Base-by-base conservation (phyloP, 2,888 invertebrate species). In the Trichacis sp. region DNA sequence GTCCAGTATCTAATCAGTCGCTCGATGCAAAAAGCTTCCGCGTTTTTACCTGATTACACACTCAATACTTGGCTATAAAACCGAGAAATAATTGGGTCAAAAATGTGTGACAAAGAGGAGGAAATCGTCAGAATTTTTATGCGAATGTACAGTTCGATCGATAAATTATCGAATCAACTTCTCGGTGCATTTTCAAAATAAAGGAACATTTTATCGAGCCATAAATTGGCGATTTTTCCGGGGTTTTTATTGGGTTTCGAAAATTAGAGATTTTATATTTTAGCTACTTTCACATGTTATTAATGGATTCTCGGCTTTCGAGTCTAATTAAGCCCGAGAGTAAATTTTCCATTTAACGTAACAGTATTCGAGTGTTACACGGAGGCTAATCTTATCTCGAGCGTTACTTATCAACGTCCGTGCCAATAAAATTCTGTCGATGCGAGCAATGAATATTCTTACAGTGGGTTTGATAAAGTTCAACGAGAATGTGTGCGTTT, bases 371-470 rank as follows among this genome's bases (percentile, higher is more conserved):
- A 17, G n/a, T 19, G 19, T 43, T 43, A 43, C 43, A 19, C 19
- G 17, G 2, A 1, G 3, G n/a, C 19, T 52, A 55, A 62, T 56
- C 62, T 62, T 62, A 62, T 62, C 62, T 30, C 19, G 38, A 55
- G 50, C 15, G 48, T 53, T 49, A 48, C 43, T 43, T 43, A 43
- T 43, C 52, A 38, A 20, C 19, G 45, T 29, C 38, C 49, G 38
- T 48, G 52, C 57, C 17, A 19, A 20, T 30, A 63, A 63, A 63
- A 58, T 53, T 38, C 53, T 20, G 54, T 50, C 53, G 56, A 54
- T 62, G 24, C 57, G 43, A 17, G 53, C 18, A 48, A 56, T 14
- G 33, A 30, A 47, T 62, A 43, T 49, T 58, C 43, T 53, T 63
- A 51, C 19, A n/a, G 2, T 19, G 8, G 42, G n/a, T 14, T 38